These are phyloP conservation scores for Scomber colias DNA, from an alignment of 2,113 vertebrate species.

Conservation along the genomic window DNA sequence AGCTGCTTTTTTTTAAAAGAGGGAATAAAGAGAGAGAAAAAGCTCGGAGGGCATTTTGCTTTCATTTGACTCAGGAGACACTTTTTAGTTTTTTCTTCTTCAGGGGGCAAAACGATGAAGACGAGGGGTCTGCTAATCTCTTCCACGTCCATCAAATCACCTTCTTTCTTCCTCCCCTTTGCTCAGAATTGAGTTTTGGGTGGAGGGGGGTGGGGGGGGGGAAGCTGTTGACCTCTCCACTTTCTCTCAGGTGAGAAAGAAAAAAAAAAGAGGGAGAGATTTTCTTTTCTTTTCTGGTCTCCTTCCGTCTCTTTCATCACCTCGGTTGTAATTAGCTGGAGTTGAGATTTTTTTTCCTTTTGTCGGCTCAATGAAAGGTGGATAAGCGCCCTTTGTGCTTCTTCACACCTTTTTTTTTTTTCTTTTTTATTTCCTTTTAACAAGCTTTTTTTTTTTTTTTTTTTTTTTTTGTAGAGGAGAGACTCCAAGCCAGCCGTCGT, in stretches of 20 bases:
- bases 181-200: conserved; percentile 2
- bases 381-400: conserved; percentile 82
- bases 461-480: conserved; percentile 57
- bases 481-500: conserved; percentile 43
- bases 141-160: conserved; percentile 60
- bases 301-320: conserved; percentile 71
- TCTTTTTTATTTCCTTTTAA: conserved; percentile 80
- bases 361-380: conserved; percentile 73
- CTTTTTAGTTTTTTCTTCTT: conserved; percentile 27
- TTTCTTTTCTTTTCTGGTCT: conserved; percentile 55
- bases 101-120: conserved; percentile 13
- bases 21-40: neutral
- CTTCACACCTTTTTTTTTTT: conserved; percentile 74
- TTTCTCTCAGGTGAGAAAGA: conserved; percentile 59
- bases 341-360: conserved; percentile 76
- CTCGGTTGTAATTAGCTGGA: conserved; percentile 78
- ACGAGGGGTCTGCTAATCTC: conserved; percentile 57
- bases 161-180: neutral
- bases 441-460: conserved; percentile 73
- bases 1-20: neutral
- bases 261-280: conserved; percentile 38
- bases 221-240: conserved; percentile 49
- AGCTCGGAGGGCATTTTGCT: conserved; percentile 22
- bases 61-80: conserved; percentile 39
- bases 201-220: neutral